Evolutionary conservation across 2,113 vertebrate genomes (phyloP), one percentile per base, ranked within the genome.

Genomic region (Clarias macrocephalus): DNA sequence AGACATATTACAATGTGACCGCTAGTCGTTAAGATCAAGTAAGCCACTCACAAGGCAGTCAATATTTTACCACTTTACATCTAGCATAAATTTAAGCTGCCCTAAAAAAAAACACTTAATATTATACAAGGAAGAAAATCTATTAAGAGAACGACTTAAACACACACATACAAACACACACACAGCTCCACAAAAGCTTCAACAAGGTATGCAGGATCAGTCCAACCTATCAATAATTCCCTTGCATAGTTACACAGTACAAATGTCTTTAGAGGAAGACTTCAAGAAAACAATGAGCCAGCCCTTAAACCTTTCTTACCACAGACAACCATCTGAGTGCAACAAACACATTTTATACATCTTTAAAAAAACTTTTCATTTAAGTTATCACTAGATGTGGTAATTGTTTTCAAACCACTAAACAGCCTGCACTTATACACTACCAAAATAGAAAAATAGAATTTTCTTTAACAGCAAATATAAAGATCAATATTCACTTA

Each of bases 211-310:
- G 3, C 33, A 37, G 33, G 2, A 37, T 63, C 57, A 81, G 16
- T 66, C 48, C 48, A 48, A 73, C 13, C 56, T 42, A 28, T 9
- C 48, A 60, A 6, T 37, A 28, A 0, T 70, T 85, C 70, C 16
- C 57, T 87, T 87, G 88, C 88, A 89, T 87, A 89, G 86, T 70
- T 33, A 57, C 76, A 83, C 28, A 48, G 21, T 79, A 57, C 63
- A 68, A 12, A n/a, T 60, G 82, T 60, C 33, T 66, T 75, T 48
- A 75, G 11, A 75, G 25, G 25, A n/a, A 75, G 57, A 84, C 77
- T 63, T 83, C 37, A 80, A 85, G 23, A 76, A 85, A 85, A 77
- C 59, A 63, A 11, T 21, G 33, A 85, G n/a, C 23, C 72, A 73
- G 52, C 73, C 11, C 16, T 77, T 77, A n/a, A 28, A 66, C 23